Base-by-base conservation (phyloP, 2,888 invertebrate genomes). In the Scrobipalpa atriplicella region DNA sequence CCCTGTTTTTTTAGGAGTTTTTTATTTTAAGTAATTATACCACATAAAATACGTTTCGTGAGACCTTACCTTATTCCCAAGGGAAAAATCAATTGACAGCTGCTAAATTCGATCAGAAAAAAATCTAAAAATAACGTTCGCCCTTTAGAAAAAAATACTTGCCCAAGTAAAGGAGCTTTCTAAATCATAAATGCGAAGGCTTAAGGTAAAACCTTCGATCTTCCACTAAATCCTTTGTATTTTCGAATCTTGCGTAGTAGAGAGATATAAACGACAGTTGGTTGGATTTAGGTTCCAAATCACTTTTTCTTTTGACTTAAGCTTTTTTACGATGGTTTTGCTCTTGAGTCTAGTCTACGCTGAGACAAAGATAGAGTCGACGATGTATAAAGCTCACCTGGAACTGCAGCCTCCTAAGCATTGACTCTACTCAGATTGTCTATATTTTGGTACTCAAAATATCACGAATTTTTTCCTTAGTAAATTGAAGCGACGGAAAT, bases 181-280 rank as follows among this genome's bases (percentile, higher is more conserved):
- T 75, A 76, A 73, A 71, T 81, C 75, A 73, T 67, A 71, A 74
- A 73, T 71, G 70, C 67, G 70, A 71, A 9, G 16, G 16, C 36
- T 58, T 58, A 38, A 58, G 6, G 38, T 58, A 58, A 58, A n/a
- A n/a, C 58, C n/a, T 58, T 58, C 16, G 36, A 58, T 58, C 58
- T 29, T 58, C 58, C 29, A 29, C 29, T 21, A 47, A 62, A 62
- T 62, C 56, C 54, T 39, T 56, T 36, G 60, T 47, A 60, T 64
- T 56, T 56, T 39, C 68, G 68, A 73, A 68, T 43, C 43, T 47
- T 47, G 3, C 11, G 43, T 47, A 29, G 43, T 47, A 29, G 69
- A 70, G 73, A 75, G 75, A 67, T 73, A 63, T 72, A 72, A 73
- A 77, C 70, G 72, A 73, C 75, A 78, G 69, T 75, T 78, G 70